Evolutionary conservation across 2,797 vertebrate species (phyloP), one percentile per base, ranked within the genome.

Genomic region (Syndactyla subalaris): DNA sequence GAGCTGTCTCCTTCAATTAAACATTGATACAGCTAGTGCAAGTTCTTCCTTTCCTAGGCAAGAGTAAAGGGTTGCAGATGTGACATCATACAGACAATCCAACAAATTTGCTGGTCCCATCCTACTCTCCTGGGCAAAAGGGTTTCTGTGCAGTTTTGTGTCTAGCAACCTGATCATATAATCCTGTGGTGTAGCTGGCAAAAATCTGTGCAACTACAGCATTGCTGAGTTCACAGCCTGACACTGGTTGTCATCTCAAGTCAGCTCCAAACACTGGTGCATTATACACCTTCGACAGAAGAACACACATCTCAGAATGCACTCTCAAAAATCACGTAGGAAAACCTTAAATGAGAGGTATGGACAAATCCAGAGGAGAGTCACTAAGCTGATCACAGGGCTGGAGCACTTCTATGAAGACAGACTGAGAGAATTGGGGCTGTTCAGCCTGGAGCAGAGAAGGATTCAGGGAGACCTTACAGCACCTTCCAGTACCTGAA

Each of bases 1-100:
- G 80, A 91, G 52, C 41, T 76, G 43, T 22, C 51, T 85, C 72
- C 48, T 54, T 63, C 49, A 92, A 79, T 45, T 43, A 88, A 93
- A 84, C 0, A 4, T 0, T 70, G n/a, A 92, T 2, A 2, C 11
- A 70, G 58, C 9, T 55, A 6, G 0, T 21, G 15, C 22, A 91
- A 81, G 9, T 55, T 88, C 62, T 63, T 70, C 22, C n/a, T 66
- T 51, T 90, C 77, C 79, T 27, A 68, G 34, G 52, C 26, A 67
- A 91, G 48, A 85, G 0, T 1, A 82, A 79, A 77, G 9, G 15
- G 20, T 21, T 74, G 46, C 23, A 88, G 63, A 80, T 57, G n/a
- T 61, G 77, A 72, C 57, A 76, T 24, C 46, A 59, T 9, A 54
- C 0, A 70, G 45, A 67, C 30, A 74, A 63, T 26, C 20, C 62